Base-by-base conservation (phyloP, 2,888 invertebrate genomes). In the Stenodera caucasica region DNA sequence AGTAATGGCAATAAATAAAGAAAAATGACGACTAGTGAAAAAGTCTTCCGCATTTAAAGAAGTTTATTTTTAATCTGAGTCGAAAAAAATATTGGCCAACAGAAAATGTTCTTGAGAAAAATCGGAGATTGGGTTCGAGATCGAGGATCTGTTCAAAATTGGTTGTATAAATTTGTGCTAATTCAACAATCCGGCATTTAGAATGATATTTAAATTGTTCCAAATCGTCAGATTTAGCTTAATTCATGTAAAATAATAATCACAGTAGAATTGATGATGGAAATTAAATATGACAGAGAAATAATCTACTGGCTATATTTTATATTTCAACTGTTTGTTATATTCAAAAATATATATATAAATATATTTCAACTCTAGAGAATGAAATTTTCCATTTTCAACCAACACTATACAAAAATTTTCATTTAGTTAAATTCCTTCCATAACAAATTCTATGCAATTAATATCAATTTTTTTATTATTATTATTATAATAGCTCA, bases 371-470 rank as follows among this genome's bases (percentile, higher is more conserved):
- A 33, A 18, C 53, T 3, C n/a, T 18, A 32, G 35, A 53, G 53
- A 33, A 14, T 21, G 15, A 15, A 33, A 53, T 53, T 30, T 23
- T 14, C 26, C 15, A 23, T 23, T n/a, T 32, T 29, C 30, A 18
- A 15, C 51, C 37, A 21, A 14, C 26, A 23, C 35, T 40, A 26
- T 23, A 54, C 14, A n/a, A 18, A 33, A 6, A 37, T 21, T 23
- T 37, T 35, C 35, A 53, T 40, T 35, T 53, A 53, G 11, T 52
- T 8, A 52, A 52, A 33, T 35, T 35, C 52, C 52, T 30, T 14
- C 58, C 18, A 29, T 62, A 56, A 55, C 55, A 62, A 62, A 62
- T 62, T 58, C 53, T 59, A 49, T 11, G 30, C 53, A 63, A 63
- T 63, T 63, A 63, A 63, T 60, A 52, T 11, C 26, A 3, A 26